Percentiles rank a stretch among this genome's conserved stretches.
Conservation (phyloP, 2,888 invertebrate species). For the Melangyna quadrimaculata region DNA sequence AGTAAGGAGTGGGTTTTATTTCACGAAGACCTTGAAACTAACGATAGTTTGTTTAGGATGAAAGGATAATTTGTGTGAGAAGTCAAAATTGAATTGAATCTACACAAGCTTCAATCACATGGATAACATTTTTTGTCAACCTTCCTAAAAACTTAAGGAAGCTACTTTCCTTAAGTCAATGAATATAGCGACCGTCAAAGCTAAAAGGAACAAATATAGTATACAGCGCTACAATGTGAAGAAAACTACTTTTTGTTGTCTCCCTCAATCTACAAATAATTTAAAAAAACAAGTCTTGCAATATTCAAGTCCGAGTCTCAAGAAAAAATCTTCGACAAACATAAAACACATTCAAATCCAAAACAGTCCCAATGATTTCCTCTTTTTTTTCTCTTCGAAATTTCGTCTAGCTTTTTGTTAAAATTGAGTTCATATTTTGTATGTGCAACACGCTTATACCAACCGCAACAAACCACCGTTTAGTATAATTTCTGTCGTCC, state of each 20-base stretch:
- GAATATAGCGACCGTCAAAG: too few species aligned
- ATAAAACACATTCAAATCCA: not conserved
- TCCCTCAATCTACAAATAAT: too few species aligned
- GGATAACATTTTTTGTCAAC: too few species aligned
- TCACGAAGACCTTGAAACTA: constrained; percentile 24
- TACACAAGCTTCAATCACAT: too few species aligned
- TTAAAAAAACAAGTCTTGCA: too few species aligned
- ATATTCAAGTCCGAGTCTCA: too few species aligned
- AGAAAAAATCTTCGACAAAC: not conserved
- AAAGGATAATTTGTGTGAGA: constrained; percentile 7
- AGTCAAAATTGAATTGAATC: too few species aligned
- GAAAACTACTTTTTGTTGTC: too few species aligned
- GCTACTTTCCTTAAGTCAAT: too few species aligned
- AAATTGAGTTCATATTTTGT: constrained; percentile 20
- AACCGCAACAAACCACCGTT: constrained; percentile 41
- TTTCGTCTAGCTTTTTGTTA: constrained; percentile 1
- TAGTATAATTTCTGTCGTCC: constrained; percentile 2
- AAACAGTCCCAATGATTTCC: not conserved
- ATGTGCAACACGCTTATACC: constrained; percentile 22
- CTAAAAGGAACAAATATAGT: too few species aligned
- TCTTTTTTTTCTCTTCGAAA: not conserved
- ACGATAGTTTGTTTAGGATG: not conserved
- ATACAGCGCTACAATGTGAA: too few species aligned
- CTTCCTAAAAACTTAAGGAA: too few species aligned
- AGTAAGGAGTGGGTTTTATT: constrained; percentile 22